These are phyloP conservation scores for Portunus trituberculatus DNA, from an alignment of 1,140 invertebrate species.

Conservation along the genomic window DNA sequence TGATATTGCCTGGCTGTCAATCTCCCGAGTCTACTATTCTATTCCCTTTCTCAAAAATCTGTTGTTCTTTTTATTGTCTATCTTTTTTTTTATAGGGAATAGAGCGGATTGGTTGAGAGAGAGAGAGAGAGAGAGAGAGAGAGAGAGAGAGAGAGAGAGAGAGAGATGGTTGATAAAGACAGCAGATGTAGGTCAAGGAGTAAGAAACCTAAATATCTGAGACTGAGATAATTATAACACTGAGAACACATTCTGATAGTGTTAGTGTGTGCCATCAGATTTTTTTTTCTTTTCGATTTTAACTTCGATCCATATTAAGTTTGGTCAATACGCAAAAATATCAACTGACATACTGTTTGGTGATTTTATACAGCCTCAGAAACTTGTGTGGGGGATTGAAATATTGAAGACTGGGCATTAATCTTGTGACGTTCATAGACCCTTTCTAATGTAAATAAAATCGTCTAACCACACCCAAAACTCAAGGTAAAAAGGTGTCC, in stretches of 20 bases:
- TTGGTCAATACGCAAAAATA: neutral
- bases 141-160: neutral
- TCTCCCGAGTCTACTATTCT: neutral
- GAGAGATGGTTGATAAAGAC: neutral
- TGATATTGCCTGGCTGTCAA: neutral
- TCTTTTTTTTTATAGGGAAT: neutral
- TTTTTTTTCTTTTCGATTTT: neutral
- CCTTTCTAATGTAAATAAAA: too few relatives aligned
- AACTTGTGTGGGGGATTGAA: too few relatives aligned
- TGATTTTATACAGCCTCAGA: too few relatives aligned
- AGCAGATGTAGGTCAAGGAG: neutral
- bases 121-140: neutral
- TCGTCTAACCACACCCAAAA: too few relatives aligned
- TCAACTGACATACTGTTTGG: neutral
- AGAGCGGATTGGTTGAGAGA: neutral
- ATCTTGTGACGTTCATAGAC: too few relatives aligned
- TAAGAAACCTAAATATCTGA: neutral
- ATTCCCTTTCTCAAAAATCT: neutral
- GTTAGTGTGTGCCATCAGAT: neutral
- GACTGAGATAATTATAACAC: neutral
- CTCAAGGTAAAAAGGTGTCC: too few relatives aligned
- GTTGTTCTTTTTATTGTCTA: too few relatives aligned
- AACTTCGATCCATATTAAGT: neutral
- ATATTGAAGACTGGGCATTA: too few relatives aligned
- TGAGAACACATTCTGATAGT: neutral